Evolutionary conservation across 64 coral and sea anemone genomes (phyloP).

Genomic region (Cladopsammia gracilis): DNA sequence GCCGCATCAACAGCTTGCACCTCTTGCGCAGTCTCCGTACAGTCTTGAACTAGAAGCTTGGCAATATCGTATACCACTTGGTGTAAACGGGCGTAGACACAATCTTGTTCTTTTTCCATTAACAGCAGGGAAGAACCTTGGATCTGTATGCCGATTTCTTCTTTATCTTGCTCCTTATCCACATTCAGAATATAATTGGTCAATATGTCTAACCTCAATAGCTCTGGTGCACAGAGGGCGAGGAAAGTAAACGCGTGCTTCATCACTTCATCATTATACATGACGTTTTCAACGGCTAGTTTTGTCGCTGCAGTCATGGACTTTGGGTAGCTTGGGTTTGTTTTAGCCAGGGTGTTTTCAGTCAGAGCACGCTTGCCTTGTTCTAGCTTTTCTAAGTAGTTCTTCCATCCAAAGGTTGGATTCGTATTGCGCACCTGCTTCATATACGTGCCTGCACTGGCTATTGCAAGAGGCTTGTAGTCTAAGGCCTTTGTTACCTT

Average conservation of each 20-base stretch:
- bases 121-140: conserved; percentile 24
- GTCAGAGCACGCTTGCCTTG: conserved; percentile 64
- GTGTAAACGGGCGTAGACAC: background rate
- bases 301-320: conserved; percentile 54
- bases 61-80: background rate
- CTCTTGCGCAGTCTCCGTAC: background rate
- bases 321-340: conserved; percentile 31
- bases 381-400: conserved; percentile 61
- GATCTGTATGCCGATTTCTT: conserved; percentile 20
- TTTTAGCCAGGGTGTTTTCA: conserved; percentile 14
- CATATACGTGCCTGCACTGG: conserved; percentile 44
- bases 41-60: background rate
- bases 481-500: conserved; percentile 41
- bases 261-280: conserved; percentile 36
- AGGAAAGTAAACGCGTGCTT: conserved; percentile 65
- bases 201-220: conserved; percentile 36
- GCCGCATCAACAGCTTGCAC: background rate
- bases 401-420: conserved; percentile 24
- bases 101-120: background rate
- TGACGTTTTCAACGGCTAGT: conserved; percentile 38
- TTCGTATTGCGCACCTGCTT: background rate
- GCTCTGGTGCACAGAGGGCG: conserved; percentile 48
- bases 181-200: conserved; percentile 45
- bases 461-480: conserved; percentile 62
- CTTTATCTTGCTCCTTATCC: background rate